Evolutionary conservation across 2,113 vertebrate species (phyloP).

Genomic region (Pholis gunnellus): DNA sequence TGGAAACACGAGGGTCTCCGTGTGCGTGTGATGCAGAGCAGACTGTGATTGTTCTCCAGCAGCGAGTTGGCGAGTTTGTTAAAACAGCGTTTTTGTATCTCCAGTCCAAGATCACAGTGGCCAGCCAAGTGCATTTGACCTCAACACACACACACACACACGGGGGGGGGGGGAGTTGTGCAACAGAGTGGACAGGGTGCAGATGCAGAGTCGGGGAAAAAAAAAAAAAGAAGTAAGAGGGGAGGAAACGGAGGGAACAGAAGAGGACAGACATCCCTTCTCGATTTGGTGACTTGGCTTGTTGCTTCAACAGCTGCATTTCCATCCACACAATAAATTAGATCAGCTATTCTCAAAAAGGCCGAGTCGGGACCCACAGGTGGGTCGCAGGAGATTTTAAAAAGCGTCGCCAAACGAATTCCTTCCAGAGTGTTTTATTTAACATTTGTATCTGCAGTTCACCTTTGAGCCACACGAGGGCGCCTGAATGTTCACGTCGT

Average conservation of each 20-base stretch:
- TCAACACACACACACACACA: constrained; percentile 20
- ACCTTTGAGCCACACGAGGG: not conserved
- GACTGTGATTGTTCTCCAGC: constrained; percentile 51
- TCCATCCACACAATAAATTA: not conserved
- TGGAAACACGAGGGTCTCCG: not conserved
- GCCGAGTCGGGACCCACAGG: not conserved
- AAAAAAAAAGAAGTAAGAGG: not conserved
- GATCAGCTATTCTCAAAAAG: not conserved
- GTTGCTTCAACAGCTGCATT: not conserved
- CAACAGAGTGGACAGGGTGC: constrained; percentile 48
- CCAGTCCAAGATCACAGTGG: constrained; percentile 41
- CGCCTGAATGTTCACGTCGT: too few species aligned
- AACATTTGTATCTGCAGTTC: not conserved
- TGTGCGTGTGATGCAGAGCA: constrained; percentile 33
- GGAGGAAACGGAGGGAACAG: not conserved
- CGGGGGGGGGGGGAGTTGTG: constrained; percentile 65
- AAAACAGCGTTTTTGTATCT: constrained; percentile 53
- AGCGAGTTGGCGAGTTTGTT: constrained; percentile 50
- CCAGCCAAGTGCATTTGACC: constrained; percentile 62
- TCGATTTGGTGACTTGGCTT: constrained; percentile 10
- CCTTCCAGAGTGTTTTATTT: not conserved
- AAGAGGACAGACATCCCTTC: constrained; percentile 3
- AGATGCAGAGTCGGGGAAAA: constrained; percentile 47
- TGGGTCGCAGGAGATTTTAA: not conserved
- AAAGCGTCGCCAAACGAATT: not conserved